Evolutionary conservation across 2,888 invertebrate genomes (phyloP).

Genomic region (Gari tellinella): DNA sequence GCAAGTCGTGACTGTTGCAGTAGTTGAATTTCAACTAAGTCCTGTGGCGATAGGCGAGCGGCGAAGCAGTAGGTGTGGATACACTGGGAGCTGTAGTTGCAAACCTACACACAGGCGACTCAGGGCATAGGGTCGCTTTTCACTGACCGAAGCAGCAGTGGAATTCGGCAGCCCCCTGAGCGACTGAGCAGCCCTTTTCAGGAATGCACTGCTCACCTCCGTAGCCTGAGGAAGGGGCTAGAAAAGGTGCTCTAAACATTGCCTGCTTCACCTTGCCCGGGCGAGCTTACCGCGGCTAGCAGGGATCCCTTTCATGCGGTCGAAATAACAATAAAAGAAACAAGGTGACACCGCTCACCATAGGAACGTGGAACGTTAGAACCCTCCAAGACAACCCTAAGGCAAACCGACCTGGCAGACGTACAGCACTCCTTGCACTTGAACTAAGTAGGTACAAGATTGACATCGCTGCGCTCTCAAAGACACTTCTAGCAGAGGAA

Average conservation of each 20-base stretch:
- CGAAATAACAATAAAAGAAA: neutral
- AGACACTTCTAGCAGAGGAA: slow-evolving; percentile 7
- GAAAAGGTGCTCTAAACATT: slow-evolving; percentile 33
- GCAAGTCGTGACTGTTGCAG: slow-evolving; percentile 1
- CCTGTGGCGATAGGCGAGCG: no score
- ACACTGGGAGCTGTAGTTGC: no score
- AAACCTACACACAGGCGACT: no score
- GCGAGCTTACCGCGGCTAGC: slow-evolving; percentile 2
- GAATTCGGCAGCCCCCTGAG: slow-evolving; percentile 2
- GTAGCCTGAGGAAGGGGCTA: slow-evolving; percentile 27
- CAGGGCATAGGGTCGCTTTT: no score
- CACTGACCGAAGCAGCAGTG: no score
- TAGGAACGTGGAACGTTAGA: slow-evolving; percentile 13
- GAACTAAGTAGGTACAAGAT: neutral
- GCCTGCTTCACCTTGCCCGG: slow-evolving; percentile 7
- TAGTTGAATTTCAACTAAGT: no score
- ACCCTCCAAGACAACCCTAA: slow-evolving; percentile 4
- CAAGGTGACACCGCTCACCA: neutral
- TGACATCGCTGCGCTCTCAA: slow-evolving; percentile 14
- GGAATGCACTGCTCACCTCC: slow-evolving; percentile 27
- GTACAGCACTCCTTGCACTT: slow-evolving; percentile 1
- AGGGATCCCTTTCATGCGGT: no score
- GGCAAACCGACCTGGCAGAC: slow-evolving; percentile 10
- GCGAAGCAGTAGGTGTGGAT: no score
- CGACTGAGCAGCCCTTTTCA: slow-evolving; percentile 29